Percentiles rank a stretch among this genome's conserved stretches.
Evolutionary conservation across 2,797 vertebrate species (phyloP).

Genomic region (Menidia menidia): DNA sequence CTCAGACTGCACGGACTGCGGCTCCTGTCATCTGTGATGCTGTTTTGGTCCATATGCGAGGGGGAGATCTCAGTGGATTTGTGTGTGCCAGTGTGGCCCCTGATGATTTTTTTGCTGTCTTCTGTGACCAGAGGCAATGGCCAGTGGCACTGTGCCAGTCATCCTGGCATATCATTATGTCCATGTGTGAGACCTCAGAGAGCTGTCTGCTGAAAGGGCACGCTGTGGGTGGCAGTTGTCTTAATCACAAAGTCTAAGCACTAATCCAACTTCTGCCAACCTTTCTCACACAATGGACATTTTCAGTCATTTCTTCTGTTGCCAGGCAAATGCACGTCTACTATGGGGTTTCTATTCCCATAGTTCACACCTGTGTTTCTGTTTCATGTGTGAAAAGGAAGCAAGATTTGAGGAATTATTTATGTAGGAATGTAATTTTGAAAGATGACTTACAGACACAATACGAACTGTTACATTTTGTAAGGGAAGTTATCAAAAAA

Average conservation of each 20-base stretch:
- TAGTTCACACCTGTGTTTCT: not conserved
- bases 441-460: too few relatives aligned
- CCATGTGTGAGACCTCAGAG: conserved; percentile 62
- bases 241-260: conserved; percentile 68
- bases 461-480: too few relatives aligned
- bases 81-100: conserved; percentile 48
- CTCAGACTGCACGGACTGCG: conserved; percentile 49
- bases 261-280: conserved; percentile 50
- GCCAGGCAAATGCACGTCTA: conserved; percentile 28
- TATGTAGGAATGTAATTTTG: too few relatives aligned
- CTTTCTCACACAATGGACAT: conserved; percentile 32
- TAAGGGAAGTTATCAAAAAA: too few relatives aligned
- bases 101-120: conserved; percentile 55
- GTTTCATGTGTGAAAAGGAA: not conserved
- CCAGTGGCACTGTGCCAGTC: conserved; percentile 44
- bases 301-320: conserved; percentile 45
- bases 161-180: conserved; percentile 59
- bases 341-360: not conserved
- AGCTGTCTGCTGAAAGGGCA: conserved; percentile 64
- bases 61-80: conserved; percentile 47
- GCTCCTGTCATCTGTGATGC: conserved; percentile 57
- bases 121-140: conserved; percentile 65
- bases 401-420: not conserved
- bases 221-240: conserved; percentile 52
- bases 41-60: conserved; percentile 62